phyloP scores from a whole-genome alignment of 1,140 invertebrate species.

The Rhagoletis pomonella region DNA sequence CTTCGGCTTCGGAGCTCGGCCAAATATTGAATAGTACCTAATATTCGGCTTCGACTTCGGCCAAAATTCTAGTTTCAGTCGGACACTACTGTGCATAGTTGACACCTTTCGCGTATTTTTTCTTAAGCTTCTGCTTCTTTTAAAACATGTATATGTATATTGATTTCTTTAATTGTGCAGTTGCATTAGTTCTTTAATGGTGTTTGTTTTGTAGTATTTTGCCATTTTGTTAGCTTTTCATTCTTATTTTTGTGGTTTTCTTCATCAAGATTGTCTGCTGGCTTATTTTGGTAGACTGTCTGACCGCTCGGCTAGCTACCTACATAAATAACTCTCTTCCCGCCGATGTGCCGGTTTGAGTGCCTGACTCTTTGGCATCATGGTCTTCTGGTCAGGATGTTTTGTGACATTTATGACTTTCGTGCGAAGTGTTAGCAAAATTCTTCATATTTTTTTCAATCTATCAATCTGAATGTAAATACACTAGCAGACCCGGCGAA shows the following conservation, averaged over 20 bases:
- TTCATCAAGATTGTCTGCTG: background rate
- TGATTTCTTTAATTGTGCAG: background rate
- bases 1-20: too few relatives aligned
- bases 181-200: background rate
- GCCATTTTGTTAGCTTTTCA: background rate
- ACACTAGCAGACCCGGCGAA: too few relatives aligned
- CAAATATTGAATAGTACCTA: too few relatives aligned
- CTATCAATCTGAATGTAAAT: too few relatives aligned
- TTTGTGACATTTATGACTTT: background rate
- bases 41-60: too few relatives aligned
- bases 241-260: background rate
- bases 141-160: background rate
- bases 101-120: background rate
- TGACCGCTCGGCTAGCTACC: background rate
- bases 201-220: background rate
- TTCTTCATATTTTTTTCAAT: too few relatives aligned
- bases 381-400: conserved; percentile 29
- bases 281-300: background rate
- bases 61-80: too few relatives aligned
- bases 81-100: background rate
- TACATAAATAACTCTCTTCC: background rate
- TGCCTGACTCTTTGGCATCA: background rate
- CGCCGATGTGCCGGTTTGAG: background rate
- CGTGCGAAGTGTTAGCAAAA: background rate
- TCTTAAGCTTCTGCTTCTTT: background rate